Conservation (phyloP, 2,888 invertebrate species). For the Caenorhabditis uteleia region DNA sequence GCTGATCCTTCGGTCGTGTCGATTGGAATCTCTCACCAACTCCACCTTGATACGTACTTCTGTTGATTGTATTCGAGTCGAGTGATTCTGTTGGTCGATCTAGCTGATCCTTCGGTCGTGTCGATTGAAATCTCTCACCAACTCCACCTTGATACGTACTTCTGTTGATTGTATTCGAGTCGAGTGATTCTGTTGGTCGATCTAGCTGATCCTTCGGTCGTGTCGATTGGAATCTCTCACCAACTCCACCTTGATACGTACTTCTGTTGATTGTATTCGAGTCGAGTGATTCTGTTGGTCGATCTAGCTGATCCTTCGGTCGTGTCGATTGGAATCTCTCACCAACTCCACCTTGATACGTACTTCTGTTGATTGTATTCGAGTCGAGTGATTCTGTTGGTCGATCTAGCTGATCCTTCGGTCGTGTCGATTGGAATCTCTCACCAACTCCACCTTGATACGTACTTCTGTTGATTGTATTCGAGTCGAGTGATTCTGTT, state of each 20-base stretch:
- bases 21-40: conserved; percentile 7
- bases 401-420: conserved; percentile 9
- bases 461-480: conserved; percentile 11
- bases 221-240: conserved; percentile 6
- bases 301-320: conserved; percentile 11
- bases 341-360: conserved; percentile 17
- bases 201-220: conserved; percentile 10
- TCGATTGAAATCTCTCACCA: conserved; percentile 7
- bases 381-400: conserved; percentile 10
- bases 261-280: conserved; percentile 9
- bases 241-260: conserved; percentile 12
- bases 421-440: conserved; percentile 8
- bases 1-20: conserved; percentile 4
- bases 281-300: conserved; percentile 9
- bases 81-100: conserved; percentile 5
- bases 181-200: conserved; percentile 3
- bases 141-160: conserved; percentile 11
- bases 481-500: conserved; percentile 8
- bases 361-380: conserved; percentile 10
- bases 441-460: conserved; percentile 20
- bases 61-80: conserved; percentile 7
- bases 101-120: conserved; percentile 6
- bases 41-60: conserved; percentile 12
- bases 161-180: conserved; percentile 9
- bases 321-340: conserved; percentile 9